Percentiles rank a stretch among this genome's conserved stretches.
Conservation (phyloP, 1,140 invertebrate species). For the Pseudomyrmex dendroicus region DNA sequence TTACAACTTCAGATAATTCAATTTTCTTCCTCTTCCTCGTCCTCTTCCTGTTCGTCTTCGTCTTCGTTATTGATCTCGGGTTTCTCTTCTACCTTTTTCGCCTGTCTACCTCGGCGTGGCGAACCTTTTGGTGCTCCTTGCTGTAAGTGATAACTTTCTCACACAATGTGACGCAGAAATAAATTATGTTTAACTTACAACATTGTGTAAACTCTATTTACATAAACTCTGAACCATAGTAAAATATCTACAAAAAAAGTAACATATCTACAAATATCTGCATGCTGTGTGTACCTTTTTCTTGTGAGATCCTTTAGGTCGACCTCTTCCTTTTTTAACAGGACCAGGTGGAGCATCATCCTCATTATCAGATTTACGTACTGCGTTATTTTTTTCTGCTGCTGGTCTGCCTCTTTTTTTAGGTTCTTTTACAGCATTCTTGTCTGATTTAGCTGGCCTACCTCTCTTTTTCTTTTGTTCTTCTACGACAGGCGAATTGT, state of each 20-base stretch:
- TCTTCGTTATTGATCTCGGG: slow-evolving; percentile 84
- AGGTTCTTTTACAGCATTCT: slow-evolving; percentile 81
- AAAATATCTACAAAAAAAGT: too few species aligned
- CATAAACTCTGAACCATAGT: too few species aligned
- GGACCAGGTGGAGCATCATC: slow-evolving; percentile 83
- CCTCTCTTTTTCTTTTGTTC: slow-evolving; percentile 85
- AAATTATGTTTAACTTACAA: too few species aligned
- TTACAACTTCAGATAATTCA: slow-evolving; percentile 66
- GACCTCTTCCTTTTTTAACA: slow-evolving; percentile 84
- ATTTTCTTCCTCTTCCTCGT: slow-evolving; percentile 84
- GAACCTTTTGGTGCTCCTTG: slow-evolving; percentile 77
- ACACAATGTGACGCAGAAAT: neutral
- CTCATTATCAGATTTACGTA: slow-evolving; percentile 83
- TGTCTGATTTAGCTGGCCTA: slow-evolving; percentile 82
- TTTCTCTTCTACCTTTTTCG: slow-evolving; percentile 85
- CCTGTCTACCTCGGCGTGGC: slow-evolving; percentile 81
- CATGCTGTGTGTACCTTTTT: slow-evolving; percentile 79
- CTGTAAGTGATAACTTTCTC: slow-evolving; percentile 66
- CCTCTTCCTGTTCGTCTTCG: slow-evolving; percentile 84
- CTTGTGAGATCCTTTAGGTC: slow-evolving; percentile 85
- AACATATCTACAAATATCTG: neutral
- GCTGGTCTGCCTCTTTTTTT: slow-evolving; percentile 83
- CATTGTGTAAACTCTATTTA: too few species aligned
- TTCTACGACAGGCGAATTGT: slow-evolving; percentile 83
- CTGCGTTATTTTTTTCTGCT: slow-evolving; percentile 81